Conservation (phyloP, 2,113 vertebrate species). For the Gnathonemus longibarbis region DNA sequence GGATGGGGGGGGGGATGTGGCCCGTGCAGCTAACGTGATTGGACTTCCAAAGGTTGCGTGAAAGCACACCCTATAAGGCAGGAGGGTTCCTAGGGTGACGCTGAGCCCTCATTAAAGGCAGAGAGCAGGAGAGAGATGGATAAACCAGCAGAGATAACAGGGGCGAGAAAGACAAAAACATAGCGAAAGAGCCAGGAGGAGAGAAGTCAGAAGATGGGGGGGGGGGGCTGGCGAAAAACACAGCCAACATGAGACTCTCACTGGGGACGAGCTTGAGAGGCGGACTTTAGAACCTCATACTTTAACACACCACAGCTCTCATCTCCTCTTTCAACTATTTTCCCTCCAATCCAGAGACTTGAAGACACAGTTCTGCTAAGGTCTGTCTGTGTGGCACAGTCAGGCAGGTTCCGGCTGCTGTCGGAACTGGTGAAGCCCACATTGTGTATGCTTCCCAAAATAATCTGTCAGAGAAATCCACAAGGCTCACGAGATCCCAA, state of each 20-base stretch:
- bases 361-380: not conserved
- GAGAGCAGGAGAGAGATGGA: not conserved
- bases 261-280: not conserved
- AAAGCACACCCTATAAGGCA: constrained; percentile 3
- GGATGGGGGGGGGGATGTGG: not conserved
- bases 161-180: not conserved
- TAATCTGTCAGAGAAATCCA: not conserved
- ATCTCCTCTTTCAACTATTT: not conserved
- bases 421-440: not conserved
- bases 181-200: not conserved
- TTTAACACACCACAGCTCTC: constrained; percentile 28
- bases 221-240: constrained; percentile 18
- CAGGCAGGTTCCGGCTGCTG: not conserved
- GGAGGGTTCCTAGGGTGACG: constrained; percentile 5
- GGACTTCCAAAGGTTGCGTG: constrained; percentile 2
- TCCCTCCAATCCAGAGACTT: not conserved
- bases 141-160: not conserved
- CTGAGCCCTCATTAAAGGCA: not conserved
- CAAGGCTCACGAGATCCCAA: not conserved
- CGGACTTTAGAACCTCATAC: constrained; percentile 31
- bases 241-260: not conserved
- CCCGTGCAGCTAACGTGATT: not conserved
- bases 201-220: not conserved
- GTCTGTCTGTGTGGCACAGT: not conserved
- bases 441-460: not conserved